Percentiles rank a stretch among this genome's conserved stretches.
Evolutionary conservation across 2,113 vertebrate genomes (phyloP).

Genomic region (Phrynosoma blainvillii): DNA sequence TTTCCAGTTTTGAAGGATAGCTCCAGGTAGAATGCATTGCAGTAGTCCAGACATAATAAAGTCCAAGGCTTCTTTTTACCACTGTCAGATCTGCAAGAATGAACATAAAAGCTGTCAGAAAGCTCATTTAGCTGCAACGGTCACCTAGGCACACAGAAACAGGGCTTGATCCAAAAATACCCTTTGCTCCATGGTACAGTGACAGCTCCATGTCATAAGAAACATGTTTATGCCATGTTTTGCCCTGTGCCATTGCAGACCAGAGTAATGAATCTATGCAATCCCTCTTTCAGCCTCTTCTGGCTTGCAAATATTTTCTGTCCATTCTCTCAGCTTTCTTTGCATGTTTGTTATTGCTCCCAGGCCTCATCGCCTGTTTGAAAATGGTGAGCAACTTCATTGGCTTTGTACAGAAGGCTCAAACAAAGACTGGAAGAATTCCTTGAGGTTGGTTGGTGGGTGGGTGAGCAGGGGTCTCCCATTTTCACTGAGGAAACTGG

Average conservation of each 20-base stretch:
- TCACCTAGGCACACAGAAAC: background rate
- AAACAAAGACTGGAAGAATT: background rate
- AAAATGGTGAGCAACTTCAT: background rate
- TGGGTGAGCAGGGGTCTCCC: background rate
- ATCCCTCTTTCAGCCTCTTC: background rate
- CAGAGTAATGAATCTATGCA: background rate
- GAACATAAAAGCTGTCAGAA: background rate
- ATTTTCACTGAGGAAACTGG: background rate
- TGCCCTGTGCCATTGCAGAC: background rate
- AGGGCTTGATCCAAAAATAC: background rate
- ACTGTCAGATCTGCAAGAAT: background rate
- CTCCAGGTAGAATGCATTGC: background rate
- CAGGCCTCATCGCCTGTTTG: background rate
- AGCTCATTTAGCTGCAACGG: background rate
- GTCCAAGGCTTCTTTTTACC: background rate
- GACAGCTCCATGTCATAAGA: background rate
- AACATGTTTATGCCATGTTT: background rate
- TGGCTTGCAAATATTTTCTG: conserved; percentile 11
- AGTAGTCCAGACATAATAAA: background rate
- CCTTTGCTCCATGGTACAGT: background rate
- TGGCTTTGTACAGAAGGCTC: background rate
- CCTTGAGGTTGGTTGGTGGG: background rate
- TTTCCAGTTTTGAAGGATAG: background rate
- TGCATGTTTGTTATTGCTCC: background rate
- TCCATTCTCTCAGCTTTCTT: conserved; percentile 1